These are phyloP conservation scores for Salvelinus fontinalis DNA, from an alignment of 2,113 vertebrate genomes.

Conservation along the genomic window DNA sequence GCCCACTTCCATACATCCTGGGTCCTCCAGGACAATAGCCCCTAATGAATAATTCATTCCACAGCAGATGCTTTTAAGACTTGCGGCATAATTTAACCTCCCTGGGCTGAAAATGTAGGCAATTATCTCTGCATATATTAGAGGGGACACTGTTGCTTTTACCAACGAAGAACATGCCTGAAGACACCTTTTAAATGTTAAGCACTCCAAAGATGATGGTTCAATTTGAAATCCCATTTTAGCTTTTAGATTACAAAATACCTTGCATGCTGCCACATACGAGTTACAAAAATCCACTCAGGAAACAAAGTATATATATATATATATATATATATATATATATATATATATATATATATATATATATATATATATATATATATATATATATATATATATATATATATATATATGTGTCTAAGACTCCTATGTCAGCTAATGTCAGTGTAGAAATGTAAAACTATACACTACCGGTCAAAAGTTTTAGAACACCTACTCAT, in stretches of 20 bases:
- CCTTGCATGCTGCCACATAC: not conserved
- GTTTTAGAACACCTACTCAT: too few relatives aligned
- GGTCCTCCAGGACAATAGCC: not conserved
- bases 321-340: too few relatives aligned
- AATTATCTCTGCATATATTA: conserved; percentile 11
- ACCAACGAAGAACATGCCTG: not conserved
- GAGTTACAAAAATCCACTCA: not conserved
- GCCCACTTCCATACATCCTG: not conserved
- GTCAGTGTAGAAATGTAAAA: not conserved
- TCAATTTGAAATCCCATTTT: not conserved
- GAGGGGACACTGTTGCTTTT: not conserved
- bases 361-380: too few relatives aligned
- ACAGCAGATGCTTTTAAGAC: conserved; percentile 36
- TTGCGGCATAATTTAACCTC: conserved; percentile 16
- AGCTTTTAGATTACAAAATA: not conserved
- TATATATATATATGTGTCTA: not conserved
- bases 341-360: too few relatives aligned
- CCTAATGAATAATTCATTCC: conserved; percentile 20
- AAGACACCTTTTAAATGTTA: not conserved
- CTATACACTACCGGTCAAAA: too few relatives aligned
- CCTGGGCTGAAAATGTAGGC: conserved; percentile 5
- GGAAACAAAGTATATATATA: too few relatives aligned
- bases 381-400: too few relatives aligned
- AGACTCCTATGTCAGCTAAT: not conserved
- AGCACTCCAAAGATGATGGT: not conserved